Evolutionary conservation across 2,113 vertebrate species (phyloP).

Genomic region (Psephotus haematonotus): DNA sequence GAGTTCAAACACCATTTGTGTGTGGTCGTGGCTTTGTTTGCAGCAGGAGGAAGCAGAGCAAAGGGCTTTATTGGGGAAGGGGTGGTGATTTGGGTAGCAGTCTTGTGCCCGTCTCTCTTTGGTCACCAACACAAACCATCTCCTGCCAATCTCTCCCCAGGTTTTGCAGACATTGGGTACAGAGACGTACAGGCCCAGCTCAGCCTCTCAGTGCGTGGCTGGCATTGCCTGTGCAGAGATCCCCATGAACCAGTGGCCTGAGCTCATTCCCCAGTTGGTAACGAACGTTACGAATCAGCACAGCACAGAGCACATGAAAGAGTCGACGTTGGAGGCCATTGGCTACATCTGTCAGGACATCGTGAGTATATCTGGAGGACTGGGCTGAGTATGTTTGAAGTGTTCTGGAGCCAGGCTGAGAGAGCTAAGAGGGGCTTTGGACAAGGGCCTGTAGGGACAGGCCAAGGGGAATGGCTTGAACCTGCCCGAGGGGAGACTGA

Average conservation of each 20-base stretch:
- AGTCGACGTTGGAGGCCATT: constrained; percentile 97
- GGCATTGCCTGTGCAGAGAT: constrained; percentile 98
- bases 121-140: not conserved
- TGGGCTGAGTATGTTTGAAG: not conserved
- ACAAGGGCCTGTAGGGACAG: no score
- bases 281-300: constrained; percentile 94
- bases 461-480: no score
- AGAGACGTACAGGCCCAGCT: constrained; percentile 96
- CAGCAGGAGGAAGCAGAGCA: no score
- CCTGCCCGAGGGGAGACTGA: no score
- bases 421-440: not conserved
- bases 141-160: constrained; percentile 48
- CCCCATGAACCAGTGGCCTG: constrained; percentile 95
- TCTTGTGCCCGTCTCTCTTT: fast-evolving
- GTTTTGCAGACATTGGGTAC: constrained; percentile 96
- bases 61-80: no score
- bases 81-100: fast-evolving
- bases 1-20: not conserved
- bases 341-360: constrained; percentile 99
- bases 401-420: not conserved
- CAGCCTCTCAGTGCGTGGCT: constrained; percentile 95
- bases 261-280: constrained; percentile 94
- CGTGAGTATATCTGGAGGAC: constrained; percentile 76
- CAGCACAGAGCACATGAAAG: constrained; percentile 99
- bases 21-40: not conserved